phyloP scores from a whole-genome alignment of 2,888 invertebrate species.

The Mycalesis mineus region DNA sequence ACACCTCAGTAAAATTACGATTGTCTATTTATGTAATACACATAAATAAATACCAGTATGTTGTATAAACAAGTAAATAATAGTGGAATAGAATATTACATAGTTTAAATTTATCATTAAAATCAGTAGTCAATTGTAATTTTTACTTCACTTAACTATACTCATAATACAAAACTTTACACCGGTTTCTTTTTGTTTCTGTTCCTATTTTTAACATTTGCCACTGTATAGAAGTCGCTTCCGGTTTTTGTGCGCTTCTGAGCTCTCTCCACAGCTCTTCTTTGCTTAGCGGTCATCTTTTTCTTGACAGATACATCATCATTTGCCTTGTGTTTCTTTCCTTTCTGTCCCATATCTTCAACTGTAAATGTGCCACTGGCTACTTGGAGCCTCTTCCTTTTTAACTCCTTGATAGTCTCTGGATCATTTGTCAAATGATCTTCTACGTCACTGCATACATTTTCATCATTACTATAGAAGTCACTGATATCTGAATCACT shows the following conservation, averaged over 20 bases:
- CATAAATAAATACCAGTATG: no score
- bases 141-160: no score
- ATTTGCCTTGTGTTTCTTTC: conserved; percentile 51
- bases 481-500: conserved; percentile 81
- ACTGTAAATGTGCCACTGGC: conserved; percentile 77
- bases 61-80: no score
- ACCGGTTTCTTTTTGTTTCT: conserved; percentile 80
- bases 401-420: conserved; percentile 68
- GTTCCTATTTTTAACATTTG: conserved; percentile 93
- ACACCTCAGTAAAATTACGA: no score
- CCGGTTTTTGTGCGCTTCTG: conserved; percentile 89
- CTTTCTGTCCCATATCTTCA: conserved; percentile 67
- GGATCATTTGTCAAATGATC: conserved; percentile 67
- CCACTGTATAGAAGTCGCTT: conserved; percentile 92
- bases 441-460: conserved; percentile 74
- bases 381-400: conserved; percentile 66
- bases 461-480: conserved; percentile 83
- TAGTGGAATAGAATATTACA: no score
- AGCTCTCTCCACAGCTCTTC: conserved; percentile 84
- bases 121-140: no score
- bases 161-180: conserved; percentile 17
- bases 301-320: conserved; percentile 46
- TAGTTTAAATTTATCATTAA: no score
- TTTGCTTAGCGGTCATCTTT: conserved; percentile 86
- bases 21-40: no score